Evolutionary conservation across 1,140 invertebrate genomes (phyloP), one percentile per base, ranked within the genome.

Genomic region (Pseudomyrmex cubaensis): DNA sequence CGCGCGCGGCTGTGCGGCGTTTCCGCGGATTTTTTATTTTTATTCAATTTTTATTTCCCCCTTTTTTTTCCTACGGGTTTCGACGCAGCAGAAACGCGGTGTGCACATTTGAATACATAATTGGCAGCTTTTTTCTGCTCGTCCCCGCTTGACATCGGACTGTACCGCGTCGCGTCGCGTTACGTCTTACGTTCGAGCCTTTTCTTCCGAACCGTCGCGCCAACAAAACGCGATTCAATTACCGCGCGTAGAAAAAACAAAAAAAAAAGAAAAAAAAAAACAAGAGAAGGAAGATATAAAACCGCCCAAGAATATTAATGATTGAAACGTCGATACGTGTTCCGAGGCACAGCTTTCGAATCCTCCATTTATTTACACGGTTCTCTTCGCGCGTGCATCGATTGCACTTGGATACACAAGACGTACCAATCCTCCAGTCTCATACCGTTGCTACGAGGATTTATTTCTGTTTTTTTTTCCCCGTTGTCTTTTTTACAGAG

Each of bases 61-160:
- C 25, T 75, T 54, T 78, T 80, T 74, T 44, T 46, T 8, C 54
- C 70, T n/a, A 13, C 12, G 12, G 13, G 2, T 15, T 9, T 9
- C 48, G 69, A 73, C 35, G 35, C 70, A 57, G 76, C 44, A 17
- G 12, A 8, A 8, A 52, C 54, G 44, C 56, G 50, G 17, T 62
- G 35, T 35, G 35, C 70, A 20, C 78, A 75, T 82, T 75, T 82
- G 70, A 82, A 82, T 82, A 64, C 48, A 82, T 75, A 75, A 82
- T 82, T 82, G 78, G 57, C 78, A 75, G 13, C 59, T 74, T 63
- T 64, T 75, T 75, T 54, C 5, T 35, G 3, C 56, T 4, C 5
- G 22, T 70, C 35, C 44, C 15, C 2, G 20, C 15, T n/a, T 13
- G n/a, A 9, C 70, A 35, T 78, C 35, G 25, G 48, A 48, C 44